A percentile compares a stretch with the other conserved stretches of the same genome.
phyloP scores from a whole-genome alignment of 2,113 vertebrate species.

The Gobio gobio region DNA sequence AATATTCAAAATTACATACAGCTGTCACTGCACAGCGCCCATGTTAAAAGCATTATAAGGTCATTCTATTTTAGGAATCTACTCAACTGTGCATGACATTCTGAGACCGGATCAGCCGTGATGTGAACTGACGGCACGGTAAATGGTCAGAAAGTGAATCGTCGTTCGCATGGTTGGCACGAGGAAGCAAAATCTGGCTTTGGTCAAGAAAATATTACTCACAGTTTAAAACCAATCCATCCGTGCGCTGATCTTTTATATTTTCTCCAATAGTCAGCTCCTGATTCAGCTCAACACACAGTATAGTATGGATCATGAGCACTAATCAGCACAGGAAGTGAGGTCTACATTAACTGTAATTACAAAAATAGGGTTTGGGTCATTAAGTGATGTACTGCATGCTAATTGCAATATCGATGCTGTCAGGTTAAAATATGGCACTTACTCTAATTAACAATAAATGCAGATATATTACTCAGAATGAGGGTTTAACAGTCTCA shows the following conservation, averaged over 20 bases:
- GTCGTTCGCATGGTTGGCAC: not conserved
- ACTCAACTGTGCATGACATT: slow-evolving; percentile 32
- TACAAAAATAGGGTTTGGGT: slow-evolving; percentile 11
- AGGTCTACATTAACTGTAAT: not conserved
- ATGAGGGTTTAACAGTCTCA: not conserved
- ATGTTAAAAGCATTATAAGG: slow-evolving; percentile 22
- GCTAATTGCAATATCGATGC: not conserved
- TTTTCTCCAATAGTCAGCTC: not conserved
- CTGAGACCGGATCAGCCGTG: not conserved
- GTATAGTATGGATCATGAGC: not conserved
- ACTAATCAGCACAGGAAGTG: not conserved
- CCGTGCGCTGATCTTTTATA: slow-evolving; percentile 33
- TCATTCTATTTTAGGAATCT: slow-evolving; percentile 39
- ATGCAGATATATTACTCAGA: not conserved
- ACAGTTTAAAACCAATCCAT: slow-evolving; percentile 39
- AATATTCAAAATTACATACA: slow-evolving; percentile 13
- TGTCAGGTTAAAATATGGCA: not conserved
- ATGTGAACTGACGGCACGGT: slow-evolving; percentile 34
- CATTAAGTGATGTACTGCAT: not conserved
- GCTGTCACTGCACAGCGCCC: not conserved
- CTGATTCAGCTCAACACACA: slow-evolving; percentile 2
- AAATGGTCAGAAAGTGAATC: slow-evolving; percentile 37
- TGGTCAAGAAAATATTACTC: slow-evolving; percentile 29
- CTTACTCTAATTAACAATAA: not conserved
- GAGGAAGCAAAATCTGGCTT: slow-evolving; percentile 26